Evolutionary conservation across 2,888 invertebrate species (phyloP).

Genomic region (Helicoverpa assulta): DNA sequence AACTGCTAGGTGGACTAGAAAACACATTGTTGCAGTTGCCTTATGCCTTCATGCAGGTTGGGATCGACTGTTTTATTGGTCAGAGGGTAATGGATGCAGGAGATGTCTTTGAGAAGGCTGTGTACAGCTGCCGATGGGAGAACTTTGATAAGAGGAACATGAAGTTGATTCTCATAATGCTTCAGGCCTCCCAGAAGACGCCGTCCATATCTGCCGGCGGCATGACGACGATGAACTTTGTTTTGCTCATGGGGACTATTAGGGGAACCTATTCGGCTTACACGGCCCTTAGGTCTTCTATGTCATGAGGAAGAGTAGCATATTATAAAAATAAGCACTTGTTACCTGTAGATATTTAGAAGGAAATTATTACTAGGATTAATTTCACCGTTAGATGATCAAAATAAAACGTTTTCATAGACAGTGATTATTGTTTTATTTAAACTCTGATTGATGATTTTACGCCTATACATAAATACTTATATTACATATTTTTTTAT

Average conservation of each 20-base stretch:
- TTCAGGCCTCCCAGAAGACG: conserved; percentile 75
- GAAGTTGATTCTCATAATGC: conserved; percentile 74
- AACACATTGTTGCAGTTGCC: conserved; percentile 72
- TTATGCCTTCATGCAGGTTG: conserved; percentile 68
- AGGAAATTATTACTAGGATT: background rate
- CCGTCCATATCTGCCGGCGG: conserved; percentile 76
- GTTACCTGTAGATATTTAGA: background rate
- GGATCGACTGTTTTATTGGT: conserved; percentile 75
- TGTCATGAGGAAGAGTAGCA: conserved; percentile 31
- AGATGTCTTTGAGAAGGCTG: conserved; percentile 69
- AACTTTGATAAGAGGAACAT: conserved; percentile 74
- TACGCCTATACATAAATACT: too few relatives aligned
- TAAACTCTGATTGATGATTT: too few relatives aligned
- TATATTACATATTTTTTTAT: too few relatives aligned
- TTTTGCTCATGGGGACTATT: conserved; percentile 71
- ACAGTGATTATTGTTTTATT: background rate
- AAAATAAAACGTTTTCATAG: background rate
- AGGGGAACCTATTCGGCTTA: conserved; percentile 76
- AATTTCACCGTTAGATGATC: background rate
- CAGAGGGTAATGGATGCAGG: conserved; percentile 77
- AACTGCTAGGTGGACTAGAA: conserved; percentile 71
- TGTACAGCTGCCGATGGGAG: conserved; percentile 80
- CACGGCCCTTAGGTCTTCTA: conserved; percentile 72
- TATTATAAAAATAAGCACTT: too few relatives aligned
- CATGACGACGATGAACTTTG: conserved; percentile 70